A percentile compares a stretch with the other conserved stretches of the same genome.
These are phyloP conservation scores for Setipinna tenuifilis DNA, from an alignment of 2,797 vertebrate species.

Conservation along the genomic window DNA sequence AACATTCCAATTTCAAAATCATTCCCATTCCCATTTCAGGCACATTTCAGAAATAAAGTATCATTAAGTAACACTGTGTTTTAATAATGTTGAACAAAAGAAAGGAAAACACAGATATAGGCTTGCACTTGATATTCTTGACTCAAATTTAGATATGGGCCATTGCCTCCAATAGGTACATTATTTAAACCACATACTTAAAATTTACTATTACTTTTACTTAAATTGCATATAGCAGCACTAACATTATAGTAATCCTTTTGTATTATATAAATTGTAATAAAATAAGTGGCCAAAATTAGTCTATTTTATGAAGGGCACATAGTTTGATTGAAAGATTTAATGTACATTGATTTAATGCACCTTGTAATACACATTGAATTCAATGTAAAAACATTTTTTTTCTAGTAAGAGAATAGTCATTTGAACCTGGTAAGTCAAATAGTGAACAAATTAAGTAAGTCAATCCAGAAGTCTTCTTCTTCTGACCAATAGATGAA, in stretches of 20 bases:
- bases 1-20: neutral
- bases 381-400: conserved; percentile 18
- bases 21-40: too few species aligned
- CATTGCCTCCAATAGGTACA: neutral
- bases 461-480: neutral
- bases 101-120: neutral
- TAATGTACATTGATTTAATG: neutral
- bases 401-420: neutral
- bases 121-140: neutral
- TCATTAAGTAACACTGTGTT: neutral
- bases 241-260: neutral
- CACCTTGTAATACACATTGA: conserved; percentile 21
- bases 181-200: neutral
- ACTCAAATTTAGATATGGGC: neutral
- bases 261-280: neutral
- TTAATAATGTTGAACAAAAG: too few species aligned
- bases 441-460: neutral
- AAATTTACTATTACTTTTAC: neutral
- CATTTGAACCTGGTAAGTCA: neutral
- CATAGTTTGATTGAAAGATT: neutral
- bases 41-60: neutral
- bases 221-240: neutral
- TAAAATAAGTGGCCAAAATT: neutral
- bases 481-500: neutral
- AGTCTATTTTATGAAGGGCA: neutral